Evolutionary conservation across 1,140 invertebrate genomes (phyloP).

Genomic region (Habropoda laboriosa): DNA sequence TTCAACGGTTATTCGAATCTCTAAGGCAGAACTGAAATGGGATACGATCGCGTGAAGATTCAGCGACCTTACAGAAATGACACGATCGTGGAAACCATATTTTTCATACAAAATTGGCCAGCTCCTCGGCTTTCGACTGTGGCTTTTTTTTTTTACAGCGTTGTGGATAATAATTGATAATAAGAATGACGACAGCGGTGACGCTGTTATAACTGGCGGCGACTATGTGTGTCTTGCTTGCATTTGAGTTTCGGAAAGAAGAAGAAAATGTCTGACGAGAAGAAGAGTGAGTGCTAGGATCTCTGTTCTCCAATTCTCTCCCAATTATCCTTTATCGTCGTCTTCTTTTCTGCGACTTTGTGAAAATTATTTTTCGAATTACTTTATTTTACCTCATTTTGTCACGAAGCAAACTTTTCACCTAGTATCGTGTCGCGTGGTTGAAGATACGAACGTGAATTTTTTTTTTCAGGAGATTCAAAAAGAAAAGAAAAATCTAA

Average conservation of each 20-base stretch:
- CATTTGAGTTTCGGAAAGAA: conserved; percentile 32
- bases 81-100: conserved; percentile 8
- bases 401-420: too few relatives aligned
- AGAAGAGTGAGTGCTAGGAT: conserved; percentile 31
- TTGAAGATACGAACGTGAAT: too few relatives aligned
- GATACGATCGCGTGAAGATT: neutral
- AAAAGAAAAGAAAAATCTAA: too few relatives aligned
- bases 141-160: conserved; percentile 15
- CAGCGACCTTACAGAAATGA: neutral
- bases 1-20: too few relatives aligned
- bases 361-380: too few relatives aligned
- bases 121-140: conserved; percentile 37
- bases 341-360: neutral
- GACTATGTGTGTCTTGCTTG: conserved; percentile 31
- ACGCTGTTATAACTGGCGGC: conserved; percentile 19
- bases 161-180: conserved; percentile 37
- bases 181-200: conserved; percentile 23
- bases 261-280: conserved; percentile 49
- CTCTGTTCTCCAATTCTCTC: conserved; percentile 22
- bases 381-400: too few relatives aligned
- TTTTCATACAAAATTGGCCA: conserved; percentile 24
- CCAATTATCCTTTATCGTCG: conserved; percentile 7
- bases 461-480: too few relatives aligned
- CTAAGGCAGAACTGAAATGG: too few relatives aligned
- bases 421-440: too few relatives aligned